A percentile compares a stretch with the other conserved stretches of the same genome.
phyloP scores from a whole-genome alignment of 2,113 vertebrate species.

The Phocoena phocoena region DNA sequence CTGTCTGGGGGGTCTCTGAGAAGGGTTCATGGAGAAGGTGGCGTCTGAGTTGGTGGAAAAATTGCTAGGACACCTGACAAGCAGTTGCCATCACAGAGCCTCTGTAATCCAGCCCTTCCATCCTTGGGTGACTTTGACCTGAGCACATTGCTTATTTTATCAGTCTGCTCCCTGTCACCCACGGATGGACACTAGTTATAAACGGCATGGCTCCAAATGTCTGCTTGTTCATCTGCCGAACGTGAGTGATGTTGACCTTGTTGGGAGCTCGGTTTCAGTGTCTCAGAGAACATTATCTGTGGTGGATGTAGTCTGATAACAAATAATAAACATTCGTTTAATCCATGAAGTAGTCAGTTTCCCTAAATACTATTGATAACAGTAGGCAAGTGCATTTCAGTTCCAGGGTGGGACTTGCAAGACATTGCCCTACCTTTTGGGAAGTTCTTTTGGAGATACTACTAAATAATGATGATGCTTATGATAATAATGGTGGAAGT shows the following conservation, averaged over 20 bases:
- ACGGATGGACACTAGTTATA: not conserved
- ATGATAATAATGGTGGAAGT: not conserved
- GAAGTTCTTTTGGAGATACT: not conserved
- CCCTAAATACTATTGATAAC: not conserved
- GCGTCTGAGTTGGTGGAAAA: not conserved
- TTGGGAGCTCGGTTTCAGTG: not conserved
- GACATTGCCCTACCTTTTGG: not conserved
- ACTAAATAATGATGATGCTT: not conserved
- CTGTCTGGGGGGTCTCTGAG: not conserved
- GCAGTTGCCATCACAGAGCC: no score
- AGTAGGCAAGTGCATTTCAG: not conserved
- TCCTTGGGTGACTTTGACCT: not conserved
- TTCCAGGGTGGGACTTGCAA: not conserved
- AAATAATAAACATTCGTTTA: conserved; percentile 23
- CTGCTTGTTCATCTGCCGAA: not conserved
- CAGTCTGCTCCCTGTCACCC: not conserved
- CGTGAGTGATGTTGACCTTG: not conserved
- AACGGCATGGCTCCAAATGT: not conserved
- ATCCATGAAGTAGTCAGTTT: not conserved
- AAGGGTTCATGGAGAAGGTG: not conserved
- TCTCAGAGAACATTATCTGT: not conserved
- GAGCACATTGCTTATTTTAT: not conserved
- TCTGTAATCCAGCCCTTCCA: not conserved
- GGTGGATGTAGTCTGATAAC: not conserved
- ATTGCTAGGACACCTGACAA: not conserved